Evolutionary conservation across 2,113 vertebrate genomes (phyloP), one percentile per base, ranked within the genome.

Genomic region (Callaeas wilsoni): DNA sequence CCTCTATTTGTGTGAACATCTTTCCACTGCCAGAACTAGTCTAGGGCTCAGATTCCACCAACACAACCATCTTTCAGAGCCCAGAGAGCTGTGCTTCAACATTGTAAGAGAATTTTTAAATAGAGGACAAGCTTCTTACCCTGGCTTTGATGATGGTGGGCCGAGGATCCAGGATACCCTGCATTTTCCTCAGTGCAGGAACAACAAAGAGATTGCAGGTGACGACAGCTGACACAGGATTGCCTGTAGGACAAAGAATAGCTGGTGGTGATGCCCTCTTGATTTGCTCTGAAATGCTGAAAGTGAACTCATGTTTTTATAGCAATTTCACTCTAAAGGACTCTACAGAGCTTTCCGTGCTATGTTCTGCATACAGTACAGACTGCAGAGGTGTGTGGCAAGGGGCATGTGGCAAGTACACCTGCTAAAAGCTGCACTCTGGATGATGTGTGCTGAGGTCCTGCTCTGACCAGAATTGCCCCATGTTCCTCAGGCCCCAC

Each of bases 131-230:
- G 41, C 32, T 88, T 92, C 96, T 98, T 98, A 99, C 99, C 99
- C 99, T 99, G 97, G 99, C 99, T 99, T 99, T 99, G 98, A 99
- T 99, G 97, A 99, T 99, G 94, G 99, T 99, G 90, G 99, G 99
- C 90, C 99, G 98, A 95, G 99, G 99, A 98, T 99, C 99, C 98
- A 99, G 97, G 97, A 99, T 99, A 94, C 99, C 99, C 97, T 99
- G 99, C 99, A 99, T 99, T 97, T 99, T 99, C 98, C 99, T 99
- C 98, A 99, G 98, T 92, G 99, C 99, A 79, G 99, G 99, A 97
- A 99, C 99, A 97, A 99, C 99, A 97, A 99, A 99, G 98, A 99
- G 99, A 98, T 99, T 99, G 98, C 99, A 99, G 96, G 99, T 99
- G 97, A 99, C 99, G 53, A 99, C 99, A 68, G 99, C 99, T 87